Base-by-base conservation (phyloP, 23 tunicate genomes). In the Phallusia fumigata region DNA sequence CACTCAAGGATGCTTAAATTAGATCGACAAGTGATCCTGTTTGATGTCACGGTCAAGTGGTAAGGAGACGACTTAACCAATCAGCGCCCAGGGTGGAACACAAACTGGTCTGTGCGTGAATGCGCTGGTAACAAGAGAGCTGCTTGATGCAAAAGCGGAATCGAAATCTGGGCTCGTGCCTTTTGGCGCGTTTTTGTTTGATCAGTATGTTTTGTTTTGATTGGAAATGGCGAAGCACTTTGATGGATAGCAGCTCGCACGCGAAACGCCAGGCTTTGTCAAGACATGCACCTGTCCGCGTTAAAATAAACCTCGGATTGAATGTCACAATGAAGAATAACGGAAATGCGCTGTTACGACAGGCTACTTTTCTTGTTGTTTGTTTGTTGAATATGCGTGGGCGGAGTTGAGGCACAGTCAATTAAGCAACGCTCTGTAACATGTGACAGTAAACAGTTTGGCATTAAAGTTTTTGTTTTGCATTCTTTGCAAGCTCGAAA, bases 1-100 rank as follows among this genome's bases (percentile, higher is more conserved):
- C 69, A 58, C 69, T 58, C 69, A 22, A 58, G 10, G 47, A 3
- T 6, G 69, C 69, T 58, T 58, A 58, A 58, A 58, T 58, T 58
- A 58, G 69, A 58, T 58, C 69, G 69, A 58, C 69, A 58, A 58
- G 69, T 58, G 69, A 58, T 58, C 69, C 69, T 16, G 69, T 58
- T 58, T 58, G 69, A 58, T 58, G 69, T 58, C 69, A 58, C 69
- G 69, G 69, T 24, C 69, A 58, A 58, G 69, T 58, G 28, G 69
- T 58, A 22, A 21, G 16, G 28, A 58, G 69, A 58, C 69, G 69
- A 58, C 28, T 58, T 58, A 58, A 58, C 69, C 69, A 58, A 58
- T 58, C 69, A 58, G 69, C 69, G 69, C 69, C 16, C 69, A 58
- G 28, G 28, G 26, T 22, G 28, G 69, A 58, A 58, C 69, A 58